Evolutionary conservation across 1,140 invertebrate species (phyloP), one percentile per base, ranked within the genome.

Genomic region (Physella acuta): DNA sequence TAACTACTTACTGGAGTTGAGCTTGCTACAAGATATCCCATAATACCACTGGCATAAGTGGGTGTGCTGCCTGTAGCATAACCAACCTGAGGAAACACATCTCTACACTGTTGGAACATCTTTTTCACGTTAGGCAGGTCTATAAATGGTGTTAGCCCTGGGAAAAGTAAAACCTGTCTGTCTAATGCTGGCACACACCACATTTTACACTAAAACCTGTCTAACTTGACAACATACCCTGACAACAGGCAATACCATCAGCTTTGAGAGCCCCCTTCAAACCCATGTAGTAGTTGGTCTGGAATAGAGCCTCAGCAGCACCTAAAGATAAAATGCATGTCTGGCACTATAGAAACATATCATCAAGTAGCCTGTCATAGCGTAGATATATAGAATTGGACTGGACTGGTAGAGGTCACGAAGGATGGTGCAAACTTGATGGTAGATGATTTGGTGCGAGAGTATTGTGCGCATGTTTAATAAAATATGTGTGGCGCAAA

Each of bases 1-100:
- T n/a, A 28, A 1, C 17, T 31, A 78, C 83, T 83, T 85, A 90
- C 89, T 30, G 82, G 74, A 76, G 87, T 86, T 58, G 86, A 85
- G 70, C 88, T 87, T 73, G 93, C 96, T 26, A 99, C 87, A 1
- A 98, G 86, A 83, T 96, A 97, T 5, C 95, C 97, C 75, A 99
- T 98, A 84, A 95, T 92, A 0, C 96, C 96, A 20, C 92, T 92
- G 0, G 96, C 95, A 83, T 99, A 99, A 0, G 95, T 95, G 0
- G 97, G 95, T 1, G 98, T 94, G 17, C 90, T 89, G 3, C 91
- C 90, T 37, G 90, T 88, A 0, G 90, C 94, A 83, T 97, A 99
- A 0, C 88, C 87, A 2, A 89, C 88, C 0, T 89, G 88, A 0
- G 91, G 88, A 81, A 97, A 99, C 68, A 92, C 87, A 34, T 89